These are phyloP conservation scores for Xiphophorus birchmanni DNA, from an alignment of 2,797 vertebrate genomes.

Conservation along the genomic window DNA sequence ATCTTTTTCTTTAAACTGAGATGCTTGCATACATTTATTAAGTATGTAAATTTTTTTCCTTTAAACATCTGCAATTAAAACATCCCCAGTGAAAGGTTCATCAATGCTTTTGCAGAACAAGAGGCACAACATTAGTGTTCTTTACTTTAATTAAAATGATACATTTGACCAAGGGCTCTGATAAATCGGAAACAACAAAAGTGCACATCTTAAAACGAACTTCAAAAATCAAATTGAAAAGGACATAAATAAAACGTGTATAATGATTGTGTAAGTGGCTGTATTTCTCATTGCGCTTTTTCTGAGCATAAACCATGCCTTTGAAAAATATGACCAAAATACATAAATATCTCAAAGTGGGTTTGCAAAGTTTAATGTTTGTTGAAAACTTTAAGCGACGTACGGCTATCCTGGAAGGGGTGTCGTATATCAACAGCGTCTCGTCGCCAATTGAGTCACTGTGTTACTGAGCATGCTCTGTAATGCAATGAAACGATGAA, in stretches of 20 bases:
- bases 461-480: conserved; percentile 48
- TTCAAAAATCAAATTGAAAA: neutral
- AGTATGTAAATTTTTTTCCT: neutral
- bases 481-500: conserved; percentile 48
- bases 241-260: no score
- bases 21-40: neutral
- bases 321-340: neutral
- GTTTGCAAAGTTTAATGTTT: neutral
- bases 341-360: neutral
- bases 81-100: neutral
- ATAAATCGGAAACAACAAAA: neutral
- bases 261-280: neutral
- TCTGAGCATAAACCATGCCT: neutral
- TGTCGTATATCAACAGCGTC: conserved; percentile 25
- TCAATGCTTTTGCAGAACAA: neutral
- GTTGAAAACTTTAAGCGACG: neutral
- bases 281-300: neutral
- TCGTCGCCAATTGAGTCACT: conserved; percentile 58
- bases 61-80: neutral
- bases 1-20: neutral
- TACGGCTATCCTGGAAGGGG: conserved; percentile 15
- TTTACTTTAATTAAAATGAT: neutral
- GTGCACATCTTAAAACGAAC: neutral
- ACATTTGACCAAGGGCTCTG: neutral
- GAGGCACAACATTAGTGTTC: neutral